These are phyloP conservation scores for Lasius platythorax DNA, from an alignment of 2,888 invertebrate species.

Conservation along the genomic window DNA sequence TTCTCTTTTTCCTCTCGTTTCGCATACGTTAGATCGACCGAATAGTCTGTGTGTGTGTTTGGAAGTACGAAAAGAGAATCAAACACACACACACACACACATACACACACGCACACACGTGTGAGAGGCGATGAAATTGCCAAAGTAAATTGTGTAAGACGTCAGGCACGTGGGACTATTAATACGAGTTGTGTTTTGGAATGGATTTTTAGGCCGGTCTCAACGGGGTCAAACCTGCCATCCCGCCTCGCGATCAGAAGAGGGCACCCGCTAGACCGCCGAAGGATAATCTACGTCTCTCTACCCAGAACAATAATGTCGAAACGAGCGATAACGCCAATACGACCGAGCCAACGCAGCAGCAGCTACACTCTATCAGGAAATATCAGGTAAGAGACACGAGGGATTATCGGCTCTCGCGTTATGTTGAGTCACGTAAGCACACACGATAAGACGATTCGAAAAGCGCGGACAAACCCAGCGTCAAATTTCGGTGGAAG, in stretches of 20 bases:
- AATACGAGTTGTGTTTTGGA: slow-evolving; percentile 68
- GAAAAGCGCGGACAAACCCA: neutral
- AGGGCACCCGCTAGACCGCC: slow-evolving; percentile 89
- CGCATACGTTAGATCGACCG: slow-evolving; percentile 1
- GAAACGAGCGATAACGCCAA: slow-evolving; percentile 85
- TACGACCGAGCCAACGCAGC: slow-evolving; percentile 90
- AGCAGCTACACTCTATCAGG: slow-evolving; percentile 96
- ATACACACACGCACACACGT: neutral
- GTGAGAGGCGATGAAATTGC: slow-evolving; percentile 12
- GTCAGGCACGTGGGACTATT: slow-evolving; percentile 56
- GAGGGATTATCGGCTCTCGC: neutral
- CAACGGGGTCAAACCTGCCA: slow-evolving; percentile 87
- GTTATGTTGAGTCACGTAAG: slow-evolving; percentile 32
- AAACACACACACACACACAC: slow-evolving; percentile 2
- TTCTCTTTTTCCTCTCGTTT: neutral
- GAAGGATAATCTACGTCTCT: slow-evolving; percentile 89
- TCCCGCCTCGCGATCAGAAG: slow-evolving; percentile 90
- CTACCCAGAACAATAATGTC: slow-evolving; percentile 87
- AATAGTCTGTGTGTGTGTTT: slow-evolving; percentile 7
- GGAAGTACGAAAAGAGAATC: neutral
- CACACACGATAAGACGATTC: slow-evolving; percentile 22
- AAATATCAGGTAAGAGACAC: slow-evolving; percentile 93
- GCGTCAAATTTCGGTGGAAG: neutral
- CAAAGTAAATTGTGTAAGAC: slow-evolving; percentile 30
- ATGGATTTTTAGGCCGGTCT: slow-evolving; percentile 82